Evolutionary conservation across 1,140 invertebrate genomes (phyloP).

Genomic region (Nomia melanderi): DNA sequence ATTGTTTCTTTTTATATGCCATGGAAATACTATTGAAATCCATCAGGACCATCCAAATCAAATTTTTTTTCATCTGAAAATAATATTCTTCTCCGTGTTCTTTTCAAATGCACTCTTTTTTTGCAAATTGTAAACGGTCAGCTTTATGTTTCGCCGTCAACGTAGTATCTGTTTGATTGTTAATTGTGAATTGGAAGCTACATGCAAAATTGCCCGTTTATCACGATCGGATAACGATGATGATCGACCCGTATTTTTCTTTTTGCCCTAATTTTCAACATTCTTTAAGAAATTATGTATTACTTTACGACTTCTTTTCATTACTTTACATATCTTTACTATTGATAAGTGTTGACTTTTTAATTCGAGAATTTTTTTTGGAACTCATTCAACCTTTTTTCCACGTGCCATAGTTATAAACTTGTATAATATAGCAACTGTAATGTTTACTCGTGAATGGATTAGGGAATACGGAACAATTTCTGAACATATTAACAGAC

Average conservation of each 20-base stretch:
- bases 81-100: not conserved
- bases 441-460: too few relatives aligned
- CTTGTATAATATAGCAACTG: not conserved
- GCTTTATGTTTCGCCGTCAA: not conserved
- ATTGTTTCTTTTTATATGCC: not conserved
- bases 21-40: constrained; percentile 1
- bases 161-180: not conserved
- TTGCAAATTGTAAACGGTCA: not conserved
- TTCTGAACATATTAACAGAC: too few relatives aligned
- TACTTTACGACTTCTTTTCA: too few relatives aligned
- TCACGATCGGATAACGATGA: constrained; percentile 2
- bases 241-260: not conserved
- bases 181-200: not conserved
- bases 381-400: not conserved
- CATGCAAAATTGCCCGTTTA: not conserved
- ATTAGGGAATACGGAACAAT: too few relatives aligned
- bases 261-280: not conserved
- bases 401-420: not conserved
- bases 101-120: not conserved
- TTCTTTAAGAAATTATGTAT: not conserved
- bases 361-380: not conserved
- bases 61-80: constrained; percentile 3
- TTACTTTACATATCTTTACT: not conserved
- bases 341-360: not conserved
- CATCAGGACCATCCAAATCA: not conserved